Conservation (phyloP, 92 coral and sea anemone species). For the Pocillopora grandis region DNA sequence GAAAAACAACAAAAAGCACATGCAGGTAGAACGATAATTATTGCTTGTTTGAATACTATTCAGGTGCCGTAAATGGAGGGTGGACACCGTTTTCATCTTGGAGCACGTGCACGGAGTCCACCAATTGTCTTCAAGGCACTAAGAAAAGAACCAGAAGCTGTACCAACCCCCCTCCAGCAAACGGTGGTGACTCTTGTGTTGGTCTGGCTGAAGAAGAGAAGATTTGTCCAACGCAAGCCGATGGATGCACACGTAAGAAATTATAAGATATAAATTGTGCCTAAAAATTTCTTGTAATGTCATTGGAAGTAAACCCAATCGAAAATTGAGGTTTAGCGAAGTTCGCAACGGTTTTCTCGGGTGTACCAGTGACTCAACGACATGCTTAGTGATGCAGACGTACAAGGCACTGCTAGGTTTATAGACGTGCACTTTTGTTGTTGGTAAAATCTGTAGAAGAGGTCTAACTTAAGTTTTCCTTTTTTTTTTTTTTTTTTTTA, state of each 20-base stretch:
- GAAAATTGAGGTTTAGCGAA: too few species aligned
- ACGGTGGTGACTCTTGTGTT: constrained; percentile 89
- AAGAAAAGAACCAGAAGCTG: constrained; percentile 70
- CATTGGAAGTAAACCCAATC: neutral
- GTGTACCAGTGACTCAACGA: too few species aligned
- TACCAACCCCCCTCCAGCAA: constrained; percentile 80
- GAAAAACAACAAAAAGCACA: too few species aligned
- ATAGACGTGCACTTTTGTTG: neutral
- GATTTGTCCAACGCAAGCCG: constrained; percentile 83
- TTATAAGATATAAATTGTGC: neutral
- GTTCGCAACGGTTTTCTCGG: too few species aligned
- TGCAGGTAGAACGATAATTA: neutral
- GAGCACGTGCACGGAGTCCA: constrained; percentile 74
- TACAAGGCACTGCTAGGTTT: too few species aligned
- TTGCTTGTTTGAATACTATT: neutral
- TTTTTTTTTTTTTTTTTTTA: neutral
- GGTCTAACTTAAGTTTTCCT: too few species aligned
- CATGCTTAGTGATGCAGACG: too few species aligned
- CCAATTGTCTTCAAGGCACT: constrained; percentile 68
- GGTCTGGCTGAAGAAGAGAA: constrained; percentile 70
- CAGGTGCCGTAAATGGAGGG: constrained; percentile 93
- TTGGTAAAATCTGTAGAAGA: neutral
- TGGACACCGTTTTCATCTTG: constrained; percentile 74
- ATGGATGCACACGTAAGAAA: constrained; percentile 77
- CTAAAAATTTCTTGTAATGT: neutral